These are phyloP conservation scores for Protobothrops mucrosquamatus DNA, from an alignment of 2,113 vertebrate genomes.

Conservation along the genomic window DNA sequence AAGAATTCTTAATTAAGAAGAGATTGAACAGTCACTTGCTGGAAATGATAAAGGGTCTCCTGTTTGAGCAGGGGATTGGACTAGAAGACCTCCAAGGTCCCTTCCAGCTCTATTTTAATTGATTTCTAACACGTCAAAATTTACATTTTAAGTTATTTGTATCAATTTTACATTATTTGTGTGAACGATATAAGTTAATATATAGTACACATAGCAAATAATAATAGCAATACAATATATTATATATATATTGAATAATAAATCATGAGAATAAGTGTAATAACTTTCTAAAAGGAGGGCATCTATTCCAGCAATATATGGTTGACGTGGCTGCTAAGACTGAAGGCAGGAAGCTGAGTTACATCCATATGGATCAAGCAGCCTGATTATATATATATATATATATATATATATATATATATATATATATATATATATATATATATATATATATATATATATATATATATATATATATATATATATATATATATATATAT, in stretches of 20 bases:
- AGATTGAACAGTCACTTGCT: background rate
- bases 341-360: background rate
- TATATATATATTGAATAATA: background rate
- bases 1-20: background rate
- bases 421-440: too few species aligned
- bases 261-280: background rate
- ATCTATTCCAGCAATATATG: background rate
- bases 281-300: background rate
- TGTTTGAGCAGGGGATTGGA: background rate
- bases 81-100: background rate
- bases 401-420: too few species aligned
- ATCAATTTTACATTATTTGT: background rate
- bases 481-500: too few species aligned
- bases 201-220: background rate
- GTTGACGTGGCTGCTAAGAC: background rate
- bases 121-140: background rate
- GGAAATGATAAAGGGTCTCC: background rate
- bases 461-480: too few species aligned
- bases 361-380: background rate
- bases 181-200: background rate
- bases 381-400: too few species aligned
- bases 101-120: background rate
- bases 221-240: background rate
- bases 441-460: too few species aligned
- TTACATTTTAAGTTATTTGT: background rate